Conservation (phyloP, 2,113 vertebrate genomes). For the Thamnophis sirtalis region DNA sequence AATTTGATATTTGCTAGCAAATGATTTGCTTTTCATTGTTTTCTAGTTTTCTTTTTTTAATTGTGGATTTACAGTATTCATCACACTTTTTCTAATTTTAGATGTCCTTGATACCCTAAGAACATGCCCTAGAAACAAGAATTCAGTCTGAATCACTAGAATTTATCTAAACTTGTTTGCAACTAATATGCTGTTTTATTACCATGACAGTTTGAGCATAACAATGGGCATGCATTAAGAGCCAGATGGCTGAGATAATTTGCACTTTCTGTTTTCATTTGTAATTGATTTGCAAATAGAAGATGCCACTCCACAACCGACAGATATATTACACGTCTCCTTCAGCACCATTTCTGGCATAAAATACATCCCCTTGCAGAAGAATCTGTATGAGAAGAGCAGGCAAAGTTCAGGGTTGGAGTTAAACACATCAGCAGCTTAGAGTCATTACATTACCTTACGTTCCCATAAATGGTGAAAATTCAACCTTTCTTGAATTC, state of each 20-base stretch:
- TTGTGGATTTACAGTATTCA: not conserved
- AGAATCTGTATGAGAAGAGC: not conserved
- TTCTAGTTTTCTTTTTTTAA: not conserved
- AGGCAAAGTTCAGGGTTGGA: not conserved
- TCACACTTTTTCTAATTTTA: not conserved
- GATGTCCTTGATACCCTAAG: not conserved
- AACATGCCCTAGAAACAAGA: not conserved
- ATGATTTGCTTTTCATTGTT: not conserved
- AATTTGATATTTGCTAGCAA: not conserved
- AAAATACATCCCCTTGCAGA: not conserved
- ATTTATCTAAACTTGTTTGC: not conserved
- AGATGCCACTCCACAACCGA: not conserved
- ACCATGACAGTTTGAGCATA: not conserved
- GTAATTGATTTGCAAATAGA: slow-evolving; percentile 15
- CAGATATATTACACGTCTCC: slow-evolving; percentile 5
- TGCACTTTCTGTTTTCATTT: slow-evolving; percentile 27
- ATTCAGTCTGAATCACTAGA: not conserved
- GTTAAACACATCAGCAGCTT: not conserved
- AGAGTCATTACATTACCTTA: not conserved
- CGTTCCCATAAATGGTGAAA: not conserved
- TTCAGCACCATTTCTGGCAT: not conserved
- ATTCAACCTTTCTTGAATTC: not conserved
- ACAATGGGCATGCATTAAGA: not conserved
- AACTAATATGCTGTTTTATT: not conserved
- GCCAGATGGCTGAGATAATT: slow-evolving; percentile 22